phyloP scores from a whole-genome alignment of 2,888 invertebrate species.

The Limnephilus lunatus region DNA sequence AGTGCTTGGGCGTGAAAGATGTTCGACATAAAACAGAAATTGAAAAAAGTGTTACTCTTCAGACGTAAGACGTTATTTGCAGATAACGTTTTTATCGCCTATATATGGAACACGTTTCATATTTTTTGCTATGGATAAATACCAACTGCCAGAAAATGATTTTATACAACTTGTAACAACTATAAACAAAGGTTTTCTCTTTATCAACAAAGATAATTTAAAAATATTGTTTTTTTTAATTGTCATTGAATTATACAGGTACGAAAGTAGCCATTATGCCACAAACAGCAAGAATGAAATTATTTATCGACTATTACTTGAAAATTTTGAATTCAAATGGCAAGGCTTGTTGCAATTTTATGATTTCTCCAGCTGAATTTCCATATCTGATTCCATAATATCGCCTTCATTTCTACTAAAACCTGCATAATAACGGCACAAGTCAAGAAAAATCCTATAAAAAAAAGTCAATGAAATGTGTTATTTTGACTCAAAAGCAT shows the following conservation, averaged over 20 bases:
- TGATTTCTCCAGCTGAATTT: slow-evolving; percentile 22
- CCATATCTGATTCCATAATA: slow-evolving; percentile 38
- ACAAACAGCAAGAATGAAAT: neutral
- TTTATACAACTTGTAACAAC: neutral
- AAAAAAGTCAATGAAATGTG: no score
- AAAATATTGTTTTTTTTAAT: neutral
- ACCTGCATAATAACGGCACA: neutral
- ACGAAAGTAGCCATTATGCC: neutral
- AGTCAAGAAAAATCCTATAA: neutral
- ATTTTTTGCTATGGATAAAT: neutral
- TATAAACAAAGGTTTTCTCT: neutral
- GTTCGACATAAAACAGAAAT: slow-evolving; percentile 38
- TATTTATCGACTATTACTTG: neutral
- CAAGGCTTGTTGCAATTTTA: slow-evolving; percentile 17
- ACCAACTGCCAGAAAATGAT: neutral
- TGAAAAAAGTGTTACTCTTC: neutral
- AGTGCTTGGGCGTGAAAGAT: slow-evolving; percentile 49
- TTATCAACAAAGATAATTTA: neutral
- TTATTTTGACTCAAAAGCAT: neutral
- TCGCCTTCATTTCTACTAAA: neutral
- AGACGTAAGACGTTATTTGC: neutral
- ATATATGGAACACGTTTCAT: neutral
- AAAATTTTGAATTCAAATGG: slow-evolving; percentile 18
- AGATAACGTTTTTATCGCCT: neutral
- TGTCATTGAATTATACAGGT: neutral